phyloP scores from a whole-genome alignment of 2,113 vertebrate species.

The Anthoscopus minutus region DNA sequence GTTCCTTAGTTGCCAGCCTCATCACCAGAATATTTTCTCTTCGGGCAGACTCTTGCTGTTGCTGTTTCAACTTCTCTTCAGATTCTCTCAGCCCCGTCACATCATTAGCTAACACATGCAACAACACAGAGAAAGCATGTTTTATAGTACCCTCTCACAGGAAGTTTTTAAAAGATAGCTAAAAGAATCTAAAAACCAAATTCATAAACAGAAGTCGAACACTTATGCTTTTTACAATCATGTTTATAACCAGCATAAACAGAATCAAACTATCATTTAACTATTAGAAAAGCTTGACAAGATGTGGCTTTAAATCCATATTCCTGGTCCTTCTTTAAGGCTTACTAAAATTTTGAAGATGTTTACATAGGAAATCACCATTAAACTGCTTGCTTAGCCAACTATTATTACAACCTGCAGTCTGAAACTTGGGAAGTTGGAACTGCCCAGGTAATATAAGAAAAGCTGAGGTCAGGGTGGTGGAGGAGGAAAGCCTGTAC shows the following conservation, averaged over 20 bases:
- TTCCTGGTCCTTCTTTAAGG: neutral
- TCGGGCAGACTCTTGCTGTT: constrained; percentile 98
- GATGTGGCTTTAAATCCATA: neutral
- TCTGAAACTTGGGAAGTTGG: neutral
- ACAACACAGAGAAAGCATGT: neutral
- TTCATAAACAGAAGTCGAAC: neutral
- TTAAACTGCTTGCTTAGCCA: neutral
- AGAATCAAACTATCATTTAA: neutral
- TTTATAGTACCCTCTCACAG: neutral
- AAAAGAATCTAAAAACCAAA: neutral
- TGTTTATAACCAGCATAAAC: neutral
- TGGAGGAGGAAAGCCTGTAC: neutral
- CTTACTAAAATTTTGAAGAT: neutral
- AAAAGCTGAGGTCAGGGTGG: neutral
- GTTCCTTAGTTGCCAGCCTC: constrained; percentile 97
- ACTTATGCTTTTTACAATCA: neutral
- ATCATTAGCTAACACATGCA: constrained; percentile 83
- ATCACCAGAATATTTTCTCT: constrained; percentile 99
- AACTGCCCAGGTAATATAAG: neutral
- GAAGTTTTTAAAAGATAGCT: neutral
- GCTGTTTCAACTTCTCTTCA: constrained; percentile 97
- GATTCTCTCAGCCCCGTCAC: constrained; percentile 95
- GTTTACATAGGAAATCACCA: neutral
- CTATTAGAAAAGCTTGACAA: neutral
- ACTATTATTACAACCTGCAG: neutral